Evolutionary conservation across 1,140 invertebrate genomes (phyloP).

Genomic region (Drosophila mojavensis): DNA sequence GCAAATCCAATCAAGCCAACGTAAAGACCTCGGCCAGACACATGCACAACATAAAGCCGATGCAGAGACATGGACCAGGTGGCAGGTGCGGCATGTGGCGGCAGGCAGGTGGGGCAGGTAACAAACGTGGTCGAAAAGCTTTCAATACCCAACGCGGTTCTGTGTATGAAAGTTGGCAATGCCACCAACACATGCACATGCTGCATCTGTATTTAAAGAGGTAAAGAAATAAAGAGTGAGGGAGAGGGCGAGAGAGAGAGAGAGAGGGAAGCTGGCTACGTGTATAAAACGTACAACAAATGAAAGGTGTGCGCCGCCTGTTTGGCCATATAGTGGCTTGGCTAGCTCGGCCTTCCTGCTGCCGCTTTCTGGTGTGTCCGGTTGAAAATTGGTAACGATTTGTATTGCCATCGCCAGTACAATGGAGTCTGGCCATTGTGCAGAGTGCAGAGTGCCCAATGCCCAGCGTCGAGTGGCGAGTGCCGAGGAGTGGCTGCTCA

Average conservation of each 20-base stretch:
- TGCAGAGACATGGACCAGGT: slow-evolving; percentile 35
- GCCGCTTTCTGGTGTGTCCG: slow-evolving; percentile 45
- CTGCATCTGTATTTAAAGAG: not conserved
- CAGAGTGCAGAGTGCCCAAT: not conserved
- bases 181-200: slow-evolving; percentile 34
- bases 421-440: slow-evolving; percentile 64
- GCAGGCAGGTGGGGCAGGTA: not conserved
- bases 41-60: slow-evolving; percentile 77
- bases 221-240: not conserved
- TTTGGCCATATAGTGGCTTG: slow-evolving; percentile 66
- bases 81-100: not conserved
- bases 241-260: not conserved
- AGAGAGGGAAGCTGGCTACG: not conserved
- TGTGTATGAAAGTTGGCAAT: slow-evolving; percentile 35
- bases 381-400: slow-evolving; percentile 81
- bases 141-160: slow-evolving; percentile 23
- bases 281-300: slow-evolving; percentile 65
- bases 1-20: slow-evolving; percentile 84
- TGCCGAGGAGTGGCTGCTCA: slow-evolving; percentile 48
- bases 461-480: not conserved
- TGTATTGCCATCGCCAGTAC: slow-evolving; percentile 69
- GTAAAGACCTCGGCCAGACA: slow-evolving; percentile 78
- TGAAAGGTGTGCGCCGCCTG: slow-evolving; percentile 76
- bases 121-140: slow-evolving; percentile 6
- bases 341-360: slow-evolving; percentile 34